phyloP scores from a whole-genome alignment of 2,888 invertebrate species.

The Clistopyga incitator region DNA sequence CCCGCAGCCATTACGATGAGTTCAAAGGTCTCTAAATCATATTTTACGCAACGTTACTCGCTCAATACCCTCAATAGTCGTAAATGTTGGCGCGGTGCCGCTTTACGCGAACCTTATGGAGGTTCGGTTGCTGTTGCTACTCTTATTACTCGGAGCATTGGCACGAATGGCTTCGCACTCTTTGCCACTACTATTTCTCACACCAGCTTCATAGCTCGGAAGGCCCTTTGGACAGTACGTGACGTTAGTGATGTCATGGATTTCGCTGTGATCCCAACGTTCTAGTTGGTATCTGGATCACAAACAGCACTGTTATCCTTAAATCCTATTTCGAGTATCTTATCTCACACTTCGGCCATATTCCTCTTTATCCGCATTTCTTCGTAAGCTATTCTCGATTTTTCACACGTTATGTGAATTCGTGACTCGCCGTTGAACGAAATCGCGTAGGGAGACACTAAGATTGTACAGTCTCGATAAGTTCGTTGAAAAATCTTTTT shows the following conservation, averaged over 20 bases:
- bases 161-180: slow-evolving; percentile 3
- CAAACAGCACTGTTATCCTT: slow-evolving; percentile 6
- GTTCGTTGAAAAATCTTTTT: neutral
- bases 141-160: slow-evolving; percentile 13
- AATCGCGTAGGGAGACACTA: neutral
- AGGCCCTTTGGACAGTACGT: slow-evolving; percentile 36
- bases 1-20: slow-evolving; percentile 65
- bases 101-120: slow-evolving; percentile 52
- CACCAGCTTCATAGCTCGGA: slow-evolving; percentile 11
- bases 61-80: slow-evolving; percentile 74
- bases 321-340: slow-evolving; percentile 14
- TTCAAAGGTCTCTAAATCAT: slow-evolving; percentile 78
- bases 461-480: neutral
- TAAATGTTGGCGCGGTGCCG: slow-evolving; percentile 69
- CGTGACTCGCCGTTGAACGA: neutral
- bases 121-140: slow-evolving; percentile 2
- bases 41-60: slow-evolving; percentile 76
- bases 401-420: slow-evolving; percentile 14
- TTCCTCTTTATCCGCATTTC: neutral
- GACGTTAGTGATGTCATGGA: slow-evolving; percentile 13
- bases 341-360: neutral
- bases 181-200: slow-evolving; percentile 7
- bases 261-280: neutral
- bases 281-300: neutral
- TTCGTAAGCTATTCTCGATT: neutral